Conservation (phyloP, 2,113 vertebrate species). For the Trogon surrucura region DNA sequence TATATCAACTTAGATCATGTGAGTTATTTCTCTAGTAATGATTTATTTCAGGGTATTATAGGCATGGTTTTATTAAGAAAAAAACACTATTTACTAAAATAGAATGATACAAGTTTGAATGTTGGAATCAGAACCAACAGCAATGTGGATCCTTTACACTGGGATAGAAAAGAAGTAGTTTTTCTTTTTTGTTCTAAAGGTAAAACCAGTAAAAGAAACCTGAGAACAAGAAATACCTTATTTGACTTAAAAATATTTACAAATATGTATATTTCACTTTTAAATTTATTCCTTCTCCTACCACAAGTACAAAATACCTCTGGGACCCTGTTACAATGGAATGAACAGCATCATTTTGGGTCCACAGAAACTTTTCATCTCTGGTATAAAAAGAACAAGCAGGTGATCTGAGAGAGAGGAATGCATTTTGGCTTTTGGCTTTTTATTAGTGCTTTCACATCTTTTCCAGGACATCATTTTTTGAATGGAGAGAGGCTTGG, state of each 20-base stretch:
- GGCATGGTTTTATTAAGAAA: not conserved
- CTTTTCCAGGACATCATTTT: not conserved
- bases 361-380: not conserved
- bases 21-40: not conserved
- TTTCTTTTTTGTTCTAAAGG: not conserved
- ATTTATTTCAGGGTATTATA: not conserved
- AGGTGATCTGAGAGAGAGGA: not conserved
- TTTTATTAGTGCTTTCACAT: not conserved
- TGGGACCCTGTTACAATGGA: not conserved
- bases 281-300: not conserved
- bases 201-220: not conserved
- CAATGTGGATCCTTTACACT: not conserved
- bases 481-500: not conserved
- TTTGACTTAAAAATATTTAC: not conserved
- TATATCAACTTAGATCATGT: not conserved
- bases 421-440: not conserved
- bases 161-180: not conserved
- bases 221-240: not conserved
- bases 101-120: not conserved
- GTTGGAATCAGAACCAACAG: not conserved
- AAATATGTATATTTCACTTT: not conserved
- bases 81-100: not conserved
- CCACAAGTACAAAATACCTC: not conserved
- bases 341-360: not conserved
- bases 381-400: not conserved